Percentiles rank a stretch among this genome's conserved stretches.
Conservation (phyloP, 2,113 vertebrate genomes). For the Rhineura floridana region DNA sequence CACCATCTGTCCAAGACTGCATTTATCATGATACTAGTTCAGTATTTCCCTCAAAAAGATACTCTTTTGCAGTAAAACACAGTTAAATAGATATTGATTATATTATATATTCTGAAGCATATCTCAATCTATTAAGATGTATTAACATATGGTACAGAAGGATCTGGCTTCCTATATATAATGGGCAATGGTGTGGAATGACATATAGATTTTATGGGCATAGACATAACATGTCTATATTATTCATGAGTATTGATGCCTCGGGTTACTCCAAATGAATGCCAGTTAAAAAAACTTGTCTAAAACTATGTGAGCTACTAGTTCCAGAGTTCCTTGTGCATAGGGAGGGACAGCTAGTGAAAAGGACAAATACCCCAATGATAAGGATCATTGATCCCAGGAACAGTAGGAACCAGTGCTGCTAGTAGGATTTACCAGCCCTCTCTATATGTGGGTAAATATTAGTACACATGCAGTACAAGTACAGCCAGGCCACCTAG, state of each 20-base stretch:
- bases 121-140: neutral
- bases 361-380: too few relatives aligned
- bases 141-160: neutral
- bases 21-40: neutral
- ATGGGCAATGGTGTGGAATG: neutral
- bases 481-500: too few relatives aligned
- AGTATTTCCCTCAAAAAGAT: conserved; percentile 2
- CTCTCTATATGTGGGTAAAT: too few relatives aligned
- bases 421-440: too few relatives aligned
- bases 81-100: conserved; percentile 29
- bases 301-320: too few relatives aligned
- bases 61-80: neutral
- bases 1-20: conserved; percentile 22
- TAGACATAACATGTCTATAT: neutral
- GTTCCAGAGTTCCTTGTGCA: too few relatives aligned
- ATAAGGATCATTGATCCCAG: too few relatives aligned
- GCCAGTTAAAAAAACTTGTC: neutral
- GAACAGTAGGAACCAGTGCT: too few relatives aligned
- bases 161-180: conserved; percentile 4
- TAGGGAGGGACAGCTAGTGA: too few relatives aligned
- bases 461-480: too few relatives aligned
- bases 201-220: neutral
- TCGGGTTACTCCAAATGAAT: conserved; percentile 2
- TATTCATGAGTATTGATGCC: conserved; percentile 18
- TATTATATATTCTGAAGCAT: neutral